These are phyloP conservation scores for Sphyrna mokarran DNA, from an alignment of 2,113 vertebrate genomes.

Conservation along the genomic window DNA sequence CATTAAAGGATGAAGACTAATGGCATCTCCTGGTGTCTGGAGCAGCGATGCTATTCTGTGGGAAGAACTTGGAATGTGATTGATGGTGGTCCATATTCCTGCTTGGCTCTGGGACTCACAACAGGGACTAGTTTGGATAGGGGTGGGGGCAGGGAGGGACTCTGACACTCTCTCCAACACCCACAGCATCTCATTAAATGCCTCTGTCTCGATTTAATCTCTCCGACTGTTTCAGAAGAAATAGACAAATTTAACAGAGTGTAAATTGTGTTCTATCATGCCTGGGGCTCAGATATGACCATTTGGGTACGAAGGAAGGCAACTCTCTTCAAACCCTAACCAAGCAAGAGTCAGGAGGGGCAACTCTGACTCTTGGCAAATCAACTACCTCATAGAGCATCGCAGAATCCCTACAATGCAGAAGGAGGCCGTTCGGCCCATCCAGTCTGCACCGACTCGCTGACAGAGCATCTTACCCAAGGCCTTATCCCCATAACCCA, in stretches of 20 bases:
- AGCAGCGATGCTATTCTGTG: conserved; percentile 20
- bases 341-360: background rate
- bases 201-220: background rate
- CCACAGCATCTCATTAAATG: background rate
- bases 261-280: background rate
- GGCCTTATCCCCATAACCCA: too few species aligned
- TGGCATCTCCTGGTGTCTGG: conserved; percentile 5
- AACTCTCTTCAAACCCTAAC: background rate
- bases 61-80: conserved; percentile 31
- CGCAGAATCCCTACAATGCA: too few species aligned
- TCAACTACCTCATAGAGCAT: too few species aligned
- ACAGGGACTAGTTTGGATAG: conserved; percentile 10
- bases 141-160: background rate
- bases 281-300: background rate
- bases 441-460: too few species aligned
- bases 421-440: too few species aligned
- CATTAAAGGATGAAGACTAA: conserved; percentile 25
- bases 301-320: background rate
- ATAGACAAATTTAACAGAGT: background rate
- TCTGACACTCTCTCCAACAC: background rate
- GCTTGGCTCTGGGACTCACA: conserved; percentile 28
- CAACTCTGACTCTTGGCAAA: background rate
- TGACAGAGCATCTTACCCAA: too few species aligned
- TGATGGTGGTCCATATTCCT: conserved; percentile 19
- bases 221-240: background rate